Base-by-base conservation (phyloP, 2,113 vertebrate species). In the Gopherus evgoodei region DNA sequence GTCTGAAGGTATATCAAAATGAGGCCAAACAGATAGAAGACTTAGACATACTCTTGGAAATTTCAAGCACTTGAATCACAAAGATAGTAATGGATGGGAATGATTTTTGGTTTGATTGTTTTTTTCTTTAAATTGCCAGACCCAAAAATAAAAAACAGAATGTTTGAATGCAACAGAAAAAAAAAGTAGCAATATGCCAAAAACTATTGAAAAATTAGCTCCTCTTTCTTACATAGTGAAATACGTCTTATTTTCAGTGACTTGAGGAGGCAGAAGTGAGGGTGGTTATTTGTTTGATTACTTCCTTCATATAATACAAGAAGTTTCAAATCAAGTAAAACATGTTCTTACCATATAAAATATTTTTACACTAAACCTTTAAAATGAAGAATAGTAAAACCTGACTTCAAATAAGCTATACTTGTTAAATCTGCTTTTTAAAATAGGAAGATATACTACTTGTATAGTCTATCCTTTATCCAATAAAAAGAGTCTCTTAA, bases 1-100 rank as follows among this genome's bases (percentile, higher is more conserved):
- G 98, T 99, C 98, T 98, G 98, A 98, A 98, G 96, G 97, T 98
- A 98, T 98, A 98, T 98, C 98, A 98, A 98, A 98, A 98, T 98
- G 98, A 98, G 98, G 98, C 98, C 98, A 98, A 98, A 98, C 98
- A 98, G 97, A 98, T 98, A 98, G 96, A 97, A 98, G 98, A 98
- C 98, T 98, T 97, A 98, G 97, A 98, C 98, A 94, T 97, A 98
- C 98, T 98, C 97, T 97, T 95, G 88, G 97, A 97, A 97, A 98
- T 98, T 98, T 98, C 97, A 98, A 98, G 98, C 98, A 98, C 98
- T 98, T 98, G 96, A 98, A 97, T 98, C 98, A 98, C 98, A 98
- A 96, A 97, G 97, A 97, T 98, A 98, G 95, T 98, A 98, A 98
- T 98, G 98, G 97, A 98, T 98, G 98, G 95, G 96, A 97, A 98